phyloP scores from a whole-genome alignment of 2,797 vertebrate species.

The Hippopotamyrus pictus region DNA sequence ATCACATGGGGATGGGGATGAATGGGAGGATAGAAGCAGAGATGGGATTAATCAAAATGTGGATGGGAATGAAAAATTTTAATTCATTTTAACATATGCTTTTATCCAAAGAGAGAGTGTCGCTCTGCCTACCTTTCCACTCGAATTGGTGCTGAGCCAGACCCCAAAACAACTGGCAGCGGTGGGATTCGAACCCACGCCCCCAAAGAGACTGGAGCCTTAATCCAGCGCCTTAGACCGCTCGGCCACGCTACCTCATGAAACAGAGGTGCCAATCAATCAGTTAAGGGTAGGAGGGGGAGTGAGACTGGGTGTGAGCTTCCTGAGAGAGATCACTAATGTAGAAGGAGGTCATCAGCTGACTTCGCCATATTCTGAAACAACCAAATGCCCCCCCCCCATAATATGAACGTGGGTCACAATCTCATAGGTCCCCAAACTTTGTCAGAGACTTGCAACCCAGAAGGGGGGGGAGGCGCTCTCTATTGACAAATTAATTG shows the following conservation, averaged over 20 bases:
- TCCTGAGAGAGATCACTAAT: background rate
- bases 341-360: background rate
- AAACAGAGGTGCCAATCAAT: background rate
- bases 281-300: background rate
- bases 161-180: background rate
- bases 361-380: background rate
- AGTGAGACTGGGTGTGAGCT: background rate
- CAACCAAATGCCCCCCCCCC: background rate
- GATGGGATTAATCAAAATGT: background rate
- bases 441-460: background rate
- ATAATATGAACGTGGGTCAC: background rate
- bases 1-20: background rate
- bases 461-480: background rate
- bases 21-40: background rate
- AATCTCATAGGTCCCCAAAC: background rate
- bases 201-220: conserved; percentile 25
- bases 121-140: background rate
- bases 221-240: conserved; percentile 30
- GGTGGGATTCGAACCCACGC: conserved; percentile 17
- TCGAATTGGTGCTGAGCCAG: background rate
- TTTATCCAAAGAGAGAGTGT: background rate
- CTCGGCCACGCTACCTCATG: conserved; percentile 23
- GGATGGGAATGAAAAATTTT: background rate
- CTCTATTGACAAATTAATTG: background rate
- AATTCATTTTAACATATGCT: background rate